Base-by-base conservation (phyloP, 2,113 vertebrate genomes). In the Cariama cristata region DNA sequence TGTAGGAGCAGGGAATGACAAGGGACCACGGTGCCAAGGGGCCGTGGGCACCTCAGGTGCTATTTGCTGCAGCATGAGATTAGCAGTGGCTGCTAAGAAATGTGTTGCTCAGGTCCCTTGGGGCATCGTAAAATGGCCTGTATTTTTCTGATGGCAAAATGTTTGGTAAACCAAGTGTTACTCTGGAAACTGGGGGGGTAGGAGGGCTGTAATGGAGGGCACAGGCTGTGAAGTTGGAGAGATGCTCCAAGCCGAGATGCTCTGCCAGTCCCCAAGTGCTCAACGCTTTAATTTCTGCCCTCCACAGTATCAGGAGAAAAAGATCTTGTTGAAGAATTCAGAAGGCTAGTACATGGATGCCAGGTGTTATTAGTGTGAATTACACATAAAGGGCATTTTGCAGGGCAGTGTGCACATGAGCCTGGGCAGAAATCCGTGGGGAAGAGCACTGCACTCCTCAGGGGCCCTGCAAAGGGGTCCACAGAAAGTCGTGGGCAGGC, bases 361-460 rank as follows among this genome's bases (percentile, higher is more conserved):
- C 56, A 55, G 82, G 77, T 60, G 58, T 55, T 64, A 32, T 75
- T n/a, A n/a, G 44, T 13, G 10, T n/a, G 45, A 67, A 83, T 72
- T 72, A n/a, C 23, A 20, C 12, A 33, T 72, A 80, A 86, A n/a
- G 49, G 30, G 16, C 50, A 27, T 40, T 79, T 68, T 74, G 22
- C 33, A 42, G 30, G 2, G 4, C 38, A 11, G 4, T 1, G 5
- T 49, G 32, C 32, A 14, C 14, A 7, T 6, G 5, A 55, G 44
- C 28, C 38, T 0, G 2, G 59, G 82, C 40, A 77, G 44, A 33
- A 53, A 32, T 30, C 32, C 33, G 38, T 6, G 18, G 24, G 33
- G 32, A 71, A 19, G 50, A 53, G 91, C 20, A 6, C 28, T 1
- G 7, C 0, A 7, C 22, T 79, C 47, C 53, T 30, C 26, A 35